Conservation (phyloP, 2,888 invertebrate species). For the Spatulosminthurus flaviceps region DNA sequence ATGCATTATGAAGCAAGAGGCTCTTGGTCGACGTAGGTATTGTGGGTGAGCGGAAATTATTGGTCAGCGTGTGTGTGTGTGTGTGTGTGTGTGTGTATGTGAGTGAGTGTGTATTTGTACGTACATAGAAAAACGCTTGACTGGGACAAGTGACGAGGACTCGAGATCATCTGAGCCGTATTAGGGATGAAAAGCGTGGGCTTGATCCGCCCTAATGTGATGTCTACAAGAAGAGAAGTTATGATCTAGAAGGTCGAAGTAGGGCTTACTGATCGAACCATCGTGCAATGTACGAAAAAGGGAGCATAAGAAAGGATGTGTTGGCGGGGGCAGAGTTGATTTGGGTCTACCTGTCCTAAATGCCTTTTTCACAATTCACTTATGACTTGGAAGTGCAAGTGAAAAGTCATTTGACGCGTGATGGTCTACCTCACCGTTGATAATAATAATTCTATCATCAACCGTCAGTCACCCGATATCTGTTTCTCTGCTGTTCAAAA, state of each 20-base stretch:
- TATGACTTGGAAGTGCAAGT: slow-evolving; percentile 63
- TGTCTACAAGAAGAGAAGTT: slow-evolving; percentile 52
- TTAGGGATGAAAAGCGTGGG: slow-evolving; percentile 62
- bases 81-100: slow-evolving; percentile 11
- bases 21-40: no score
- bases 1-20: no score
- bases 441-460: slow-evolving; percentile 24
- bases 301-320: slow-evolving; percentile 63
- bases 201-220: slow-evolving; percentile 58
- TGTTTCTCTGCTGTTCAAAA: not conserved
- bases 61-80: slow-evolving; percentile 11
- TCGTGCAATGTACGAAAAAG: slow-evolving; percentile 62
- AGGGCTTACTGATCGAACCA: slow-evolving; percentile 52
- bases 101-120: not conserved
- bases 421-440: slow-evolving; percentile 40
- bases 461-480: slow-evolving; percentile 1
- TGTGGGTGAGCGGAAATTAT: no score
- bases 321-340: slow-evolving; percentile 55
- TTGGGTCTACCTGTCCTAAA: slow-evolving; percentile 62
- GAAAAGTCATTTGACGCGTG: slow-evolving; percentile 53
- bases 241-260: slow-evolving; percentile 63
- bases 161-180: slow-evolving; percentile 62
- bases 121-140: not conserved
- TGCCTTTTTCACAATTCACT: slow-evolving; percentile 62
- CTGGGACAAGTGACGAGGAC: slow-evolving; percentile 46